Evolutionary conservation across 2,888 invertebrate genomes (phyloP), one percentile per base, ranked within the genome.

Genomic region (Meteorus cinctellus): DNA sequence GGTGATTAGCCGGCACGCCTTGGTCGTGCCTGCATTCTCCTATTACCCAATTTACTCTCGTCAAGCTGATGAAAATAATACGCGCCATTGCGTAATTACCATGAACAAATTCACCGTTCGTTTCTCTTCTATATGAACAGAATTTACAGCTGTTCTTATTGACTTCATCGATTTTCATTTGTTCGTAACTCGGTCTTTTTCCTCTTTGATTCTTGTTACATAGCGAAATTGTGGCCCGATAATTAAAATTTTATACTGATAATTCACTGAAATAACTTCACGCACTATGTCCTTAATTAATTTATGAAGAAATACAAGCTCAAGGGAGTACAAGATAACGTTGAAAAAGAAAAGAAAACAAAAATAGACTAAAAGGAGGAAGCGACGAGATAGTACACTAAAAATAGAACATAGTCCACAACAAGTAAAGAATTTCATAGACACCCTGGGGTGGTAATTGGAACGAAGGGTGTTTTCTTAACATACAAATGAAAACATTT

Each of bases 1-100:
- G 14, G 27, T 71, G 71, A 71, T 71, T 71, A 71, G 36, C 62
- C 27, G 36, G n/a, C 62, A 71, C 71, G n/a, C 71, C 62, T 71
- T 27, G 71, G 19, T 55, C 55, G 48, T 69, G 60, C 36, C 41
- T 29, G 31, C 34, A 60, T 36, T 71, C 62, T 65, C 65, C 65
- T 31, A 65, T 65, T 65, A 65, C 65, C 60, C 45, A 41, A 72
- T 62, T 72, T 62, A 14, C 16, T 45, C 45, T 19, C 41, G 14
- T 48, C 34, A 65, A n/a, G 6, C 34, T 65, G 12, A 65, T 24
- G 19, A 19, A 36, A 34, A 65, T 65, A 34, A 62, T 62, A 19
- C 24, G 55, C 55, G 19, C n/a, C 19, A 19, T 24, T 19, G 19
- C 19, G n/a, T 55, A 55, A 55, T 19, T 55, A 19, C 10, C 19